A percentile compares a stretch with the other conserved stretches of the same genome.
phyloP scores from a whole-genome alignment of 2,797 vertebrate species.

The Coregonus ussuriensis region DNA sequence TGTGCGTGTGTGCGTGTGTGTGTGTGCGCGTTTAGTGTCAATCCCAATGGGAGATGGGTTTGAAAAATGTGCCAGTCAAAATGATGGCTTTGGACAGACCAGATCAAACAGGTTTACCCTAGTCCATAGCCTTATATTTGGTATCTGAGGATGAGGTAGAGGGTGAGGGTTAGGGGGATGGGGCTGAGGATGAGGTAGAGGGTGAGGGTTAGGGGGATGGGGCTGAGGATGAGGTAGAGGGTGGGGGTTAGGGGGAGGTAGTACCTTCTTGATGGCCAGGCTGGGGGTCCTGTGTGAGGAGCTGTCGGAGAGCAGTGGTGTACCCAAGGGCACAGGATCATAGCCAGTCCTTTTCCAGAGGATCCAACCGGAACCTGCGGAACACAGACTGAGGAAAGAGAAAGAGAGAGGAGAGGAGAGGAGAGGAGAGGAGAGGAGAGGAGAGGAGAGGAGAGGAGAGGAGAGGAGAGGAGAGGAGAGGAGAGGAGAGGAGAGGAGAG shows the following conservation, averaged over 20 bases:
- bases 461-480: constrained; percentile 48
- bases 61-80: constrained; percentile 44
- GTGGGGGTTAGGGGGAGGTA: background rate
- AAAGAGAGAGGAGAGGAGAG: constrained; percentile 43
- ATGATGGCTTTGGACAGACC: constrained; percentile 38
- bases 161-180: no score
- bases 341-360: no score
- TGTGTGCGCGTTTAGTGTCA: background rate
- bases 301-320: no score
- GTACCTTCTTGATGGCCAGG: background rate
- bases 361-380: no score
- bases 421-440: constrained; percentile 52
- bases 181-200: no score
- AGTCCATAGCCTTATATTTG: background rate
- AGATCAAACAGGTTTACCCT: background rate
- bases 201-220: no score
- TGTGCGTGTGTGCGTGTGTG: constrained; percentile 8
- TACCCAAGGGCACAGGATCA: no score
- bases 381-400: no score
- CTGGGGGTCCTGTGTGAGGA: constrained; percentile 41
- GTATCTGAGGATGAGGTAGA: background rate
- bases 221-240: background rate
- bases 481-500: constrained; percentile 73
- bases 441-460: constrained; percentile 25
- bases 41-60: background rate